Conservation (phyloP, 1,140 invertebrate species). For the Cyclargus thomasi region DNA sequence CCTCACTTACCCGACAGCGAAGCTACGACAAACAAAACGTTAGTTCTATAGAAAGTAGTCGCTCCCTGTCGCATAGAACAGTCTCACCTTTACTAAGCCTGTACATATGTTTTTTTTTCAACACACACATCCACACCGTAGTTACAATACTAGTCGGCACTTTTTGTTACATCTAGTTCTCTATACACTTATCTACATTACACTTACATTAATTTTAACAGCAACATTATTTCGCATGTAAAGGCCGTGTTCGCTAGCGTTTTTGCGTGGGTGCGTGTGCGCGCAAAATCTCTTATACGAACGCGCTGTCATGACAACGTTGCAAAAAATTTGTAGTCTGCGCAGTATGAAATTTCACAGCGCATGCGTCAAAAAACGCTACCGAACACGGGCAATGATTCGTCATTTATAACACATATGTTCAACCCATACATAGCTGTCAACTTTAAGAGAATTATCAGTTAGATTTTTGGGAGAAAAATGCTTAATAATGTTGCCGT, state of each 20-base stretch:
- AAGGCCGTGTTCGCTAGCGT: no score
- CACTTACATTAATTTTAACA: background rate
- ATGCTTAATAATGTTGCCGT: background rate
- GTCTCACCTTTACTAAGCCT: background rate
- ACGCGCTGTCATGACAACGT: no score
- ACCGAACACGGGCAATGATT: no score
- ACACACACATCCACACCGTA: conserved; percentile 31
- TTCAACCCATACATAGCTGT: background rate
- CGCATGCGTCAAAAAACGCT: no score
- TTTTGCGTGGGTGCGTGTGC: no score
- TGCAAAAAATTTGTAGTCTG: no score
- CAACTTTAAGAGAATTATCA: background rate
- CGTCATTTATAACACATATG: background rate
- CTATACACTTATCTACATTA: conserved; percentile 17
- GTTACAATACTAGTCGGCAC: conserved; percentile 57
- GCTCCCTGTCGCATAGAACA: no score
- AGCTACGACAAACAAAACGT: no score
- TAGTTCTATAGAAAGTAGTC: no score
- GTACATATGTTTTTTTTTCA: conserved; percentile 4
- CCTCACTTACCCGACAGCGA: no score
- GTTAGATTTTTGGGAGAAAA: background rate
- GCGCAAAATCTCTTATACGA: no score
- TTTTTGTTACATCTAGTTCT: conserved; percentile 24
- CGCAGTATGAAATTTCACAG: no score
- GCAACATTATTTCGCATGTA: background rate